Evolutionary conservation across 2,113 vertebrate species (phyloP), one percentile per base, ranked within the genome.

Genomic region (Lycocorax pyrrhopterus): DNA sequence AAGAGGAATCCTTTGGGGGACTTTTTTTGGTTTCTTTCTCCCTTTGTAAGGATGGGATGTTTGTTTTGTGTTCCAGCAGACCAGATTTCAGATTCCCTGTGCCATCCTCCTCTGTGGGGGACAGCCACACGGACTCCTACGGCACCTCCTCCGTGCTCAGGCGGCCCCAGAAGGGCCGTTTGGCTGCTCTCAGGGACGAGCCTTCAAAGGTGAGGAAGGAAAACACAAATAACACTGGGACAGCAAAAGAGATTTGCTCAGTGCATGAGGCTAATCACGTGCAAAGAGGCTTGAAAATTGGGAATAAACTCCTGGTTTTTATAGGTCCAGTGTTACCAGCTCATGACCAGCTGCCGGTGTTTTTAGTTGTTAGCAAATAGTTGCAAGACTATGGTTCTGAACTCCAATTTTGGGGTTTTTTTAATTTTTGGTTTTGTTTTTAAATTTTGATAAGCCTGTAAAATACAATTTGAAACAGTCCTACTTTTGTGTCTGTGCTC

Each of bases 61-160:
- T 71, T 85, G 15, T 68, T 92, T 4, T 81, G 35, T 93, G 30
- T 95, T 97, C 17, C 94, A 99, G 99, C 75, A 97, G 98, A 20
- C 96, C 98, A 1, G 99, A 99, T 79, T 99, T 99, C 98, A 97
- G 99, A 74, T 99, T 98, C 95, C 98, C 99, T 0, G 95, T 99
- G 80, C 93, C 98, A 3, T 80, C 98, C 8, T 98, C 98, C 6
- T 98, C 98, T 2, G 97, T 98, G 96, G 98, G 98, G 37, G 99
- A 99, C 86, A 98, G 96, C 59, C 98, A 98, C 62, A 62, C 97
- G 0, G 99, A 99, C 39, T 95, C 98, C 58, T 99, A 98, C 20
- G 75, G 98, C 88, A 96, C 98, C 27, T 97, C 98, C 2, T 84
- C 97, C 1, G 99, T 99, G 90, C 96, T 99, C 73, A 96, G 99